A percentile compares a stretch with the other conserved stretches of the same genome.
Evolutionary conservation across 2,888 invertebrate genomes (phyloP).

Genomic region (Laothoe populi): DNA sequence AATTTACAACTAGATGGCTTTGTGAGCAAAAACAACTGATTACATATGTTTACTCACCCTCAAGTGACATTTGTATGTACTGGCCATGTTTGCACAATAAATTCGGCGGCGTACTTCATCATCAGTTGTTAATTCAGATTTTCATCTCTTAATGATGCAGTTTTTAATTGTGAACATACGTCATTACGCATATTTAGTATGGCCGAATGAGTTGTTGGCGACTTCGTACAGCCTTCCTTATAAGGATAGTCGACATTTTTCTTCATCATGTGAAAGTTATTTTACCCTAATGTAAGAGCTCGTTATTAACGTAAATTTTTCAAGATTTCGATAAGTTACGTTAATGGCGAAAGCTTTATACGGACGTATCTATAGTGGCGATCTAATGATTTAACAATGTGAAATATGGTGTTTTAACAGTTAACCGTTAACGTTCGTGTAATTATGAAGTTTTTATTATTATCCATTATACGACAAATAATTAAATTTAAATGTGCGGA

Average conservation of each 20-base stretch:
- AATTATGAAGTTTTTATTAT: not conserved
- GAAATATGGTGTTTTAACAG: slow-evolving; percentile 16
- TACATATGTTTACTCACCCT: not conserved
- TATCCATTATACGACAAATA: not conserved
- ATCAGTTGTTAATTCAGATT: slow-evolving; percentile 23
- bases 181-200: slow-evolving; percentile 55
- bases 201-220: slow-evolving; percentile 48
- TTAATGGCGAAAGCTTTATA: slow-evolving; percentile 14
- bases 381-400: slow-evolving; percentile 24
- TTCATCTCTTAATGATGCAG: slow-evolving; percentile 41
- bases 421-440: not conserved
- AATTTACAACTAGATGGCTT: not conserved
- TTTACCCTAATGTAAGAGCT: slow-evolving; percentile 48
- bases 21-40: no score
- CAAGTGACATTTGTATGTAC: slow-evolving; percentile 10
- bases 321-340: slow-evolving; percentile 23
- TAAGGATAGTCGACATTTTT: slow-evolving; percentile 73
- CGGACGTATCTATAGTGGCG: slow-evolving; percentile 12
- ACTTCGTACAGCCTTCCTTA: slow-evolving; percentile 67
- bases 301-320: slow-evolving; percentile 15
- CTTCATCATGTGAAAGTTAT: slow-evolving; percentile 70
- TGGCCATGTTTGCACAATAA: slow-evolving; percentile 12
- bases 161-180: slow-evolving; percentile 55
- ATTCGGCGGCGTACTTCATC: slow-evolving; percentile 23
- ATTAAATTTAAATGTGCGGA: not conserved